A percentile compares a stretch with the other conserved stretches of the same genome.
These are phyloP conservation scores for Edolisoma coerulescens DNA, from an alignment of 2,113 vertebrate genomes.

Conservation along the genomic window DNA sequence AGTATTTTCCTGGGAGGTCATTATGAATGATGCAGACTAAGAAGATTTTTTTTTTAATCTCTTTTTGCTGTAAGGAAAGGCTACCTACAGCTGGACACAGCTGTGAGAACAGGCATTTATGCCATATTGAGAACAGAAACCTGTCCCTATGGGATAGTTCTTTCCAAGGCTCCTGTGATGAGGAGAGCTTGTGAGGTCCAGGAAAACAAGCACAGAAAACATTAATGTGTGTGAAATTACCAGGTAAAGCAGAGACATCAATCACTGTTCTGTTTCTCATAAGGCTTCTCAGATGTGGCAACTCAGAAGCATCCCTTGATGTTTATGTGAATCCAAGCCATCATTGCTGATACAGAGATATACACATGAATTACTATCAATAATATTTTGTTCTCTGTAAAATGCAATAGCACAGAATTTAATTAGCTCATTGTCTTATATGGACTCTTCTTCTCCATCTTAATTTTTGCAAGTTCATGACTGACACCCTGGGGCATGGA, in stretches of 20 bases:
- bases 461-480: not conserved
- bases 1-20: not conserved
- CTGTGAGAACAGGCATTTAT: not conserved
- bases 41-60: not conserved
- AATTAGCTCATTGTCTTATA: not conserved
- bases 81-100: not conserved
- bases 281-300: not conserved
- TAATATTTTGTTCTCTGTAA: not conserved
- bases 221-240: not conserved
- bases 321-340: not conserved
- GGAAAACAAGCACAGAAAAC: not conserved
- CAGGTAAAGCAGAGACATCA: not conserved
- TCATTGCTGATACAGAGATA: not conserved
- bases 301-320: not conserved
- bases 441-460: not conserved
- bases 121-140: not conserved
- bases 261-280: not conserved
- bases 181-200: not conserved
- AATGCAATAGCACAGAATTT: not conserved
- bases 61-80: not conserved
- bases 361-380: not conserved
- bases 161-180: not conserved
- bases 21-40: not conserved
- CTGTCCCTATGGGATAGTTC: not conserved
- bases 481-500: not conserved